Percentiles rank a stretch among this genome's conserved stretches.
Evolutionary conservation across 2,888 invertebrate species (phyloP).

Genomic region (Aphrophora alni): DNA sequence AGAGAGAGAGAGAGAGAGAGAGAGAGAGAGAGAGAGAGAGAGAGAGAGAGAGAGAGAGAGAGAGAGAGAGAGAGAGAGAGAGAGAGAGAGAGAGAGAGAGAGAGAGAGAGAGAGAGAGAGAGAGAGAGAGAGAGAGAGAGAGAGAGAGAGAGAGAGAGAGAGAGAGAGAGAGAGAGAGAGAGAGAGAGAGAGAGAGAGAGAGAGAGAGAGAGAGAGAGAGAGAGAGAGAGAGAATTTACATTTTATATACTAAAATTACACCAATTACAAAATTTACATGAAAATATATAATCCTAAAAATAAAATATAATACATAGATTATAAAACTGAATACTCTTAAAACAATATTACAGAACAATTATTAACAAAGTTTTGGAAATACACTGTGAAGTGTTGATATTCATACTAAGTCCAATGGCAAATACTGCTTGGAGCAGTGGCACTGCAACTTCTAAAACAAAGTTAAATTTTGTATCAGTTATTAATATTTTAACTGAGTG

Average conservation of each 20-base stretch:
- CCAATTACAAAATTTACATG: too few relatives aligned
- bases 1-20: conserved; percentile 24
- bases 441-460: conserved; percentile 75
- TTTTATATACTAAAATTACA: too few relatives aligned
- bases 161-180: background rate
- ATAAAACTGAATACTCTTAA: too few relatives aligned
- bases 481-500: too few relatives aligned
- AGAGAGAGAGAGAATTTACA: too few relatives aligned
- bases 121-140: background rate
- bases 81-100: background rate
- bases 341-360: too few relatives aligned
- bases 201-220: too few relatives aligned
- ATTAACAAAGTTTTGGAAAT: conserved; percentile 82
- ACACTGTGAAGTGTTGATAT: conserved; percentile 75
- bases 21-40: background rate
- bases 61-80: background rate
- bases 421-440: conserved; percentile 82
- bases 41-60: background rate
- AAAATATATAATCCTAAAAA: too few relatives aligned
- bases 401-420: conserved; percentile 78
- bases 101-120: background rate
- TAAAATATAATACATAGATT: too few relatives aligned
- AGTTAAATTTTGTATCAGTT: too few relatives aligned
- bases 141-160: background rate
- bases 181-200: conserved; percentile 50